Base-by-base conservation (phyloP, 2,797 vertebrate species). In the Cuculus canorus region DNA sequence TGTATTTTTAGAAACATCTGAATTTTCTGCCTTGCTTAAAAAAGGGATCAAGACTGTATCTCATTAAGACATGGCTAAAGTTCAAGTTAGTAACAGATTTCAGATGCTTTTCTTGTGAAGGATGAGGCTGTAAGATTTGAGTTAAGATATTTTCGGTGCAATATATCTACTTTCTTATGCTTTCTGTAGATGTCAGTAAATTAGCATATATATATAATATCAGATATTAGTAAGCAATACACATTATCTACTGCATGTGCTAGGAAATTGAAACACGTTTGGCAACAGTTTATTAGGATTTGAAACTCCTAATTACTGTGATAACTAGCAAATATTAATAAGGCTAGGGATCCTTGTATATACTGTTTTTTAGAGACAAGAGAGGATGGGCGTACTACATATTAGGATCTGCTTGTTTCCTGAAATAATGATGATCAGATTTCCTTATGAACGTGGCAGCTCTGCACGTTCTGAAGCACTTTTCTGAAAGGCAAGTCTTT, bases 51-150 rank as follows among this genome's bases (percentile, higher is more conserved):
- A 72, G 56, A 64, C 39, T 82, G 22, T 56, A n/a, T 78, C 72
- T 95, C 78, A 91, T 81, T 87, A 94, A 92, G 28, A 93, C 35
- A 78, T 14, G 9, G 48, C 37, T 87, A 59, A 96, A 92, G 54
- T 95, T 95, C 65, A 95, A 90, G 75, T 88, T 82, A 70, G 92
- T 97, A 91, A 82, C 22, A 43, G 81, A 94, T 84, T 94, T 97
- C 56, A 92, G 54, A 81, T 93, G 86, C 77, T 78, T 95, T 94
- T 96, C 47, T 63, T 81, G 22, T 68, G 65, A 57, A 96, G 45
- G 64, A 23, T 59, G 71, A 82, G 35, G 69, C 53, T 35, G 1
- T 17, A 85, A 93, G 68, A 35, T 90, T 56, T 41, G 35, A 83
- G 53, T 92, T 76, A 82, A 71, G 70, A 47, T 10, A 30, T 28